A percentile compares a stretch with the other conserved stretches of the same genome.
phyloP scores from a whole-genome alignment of 2,113 vertebrate species.

The Pteropus alecto region DNA sequence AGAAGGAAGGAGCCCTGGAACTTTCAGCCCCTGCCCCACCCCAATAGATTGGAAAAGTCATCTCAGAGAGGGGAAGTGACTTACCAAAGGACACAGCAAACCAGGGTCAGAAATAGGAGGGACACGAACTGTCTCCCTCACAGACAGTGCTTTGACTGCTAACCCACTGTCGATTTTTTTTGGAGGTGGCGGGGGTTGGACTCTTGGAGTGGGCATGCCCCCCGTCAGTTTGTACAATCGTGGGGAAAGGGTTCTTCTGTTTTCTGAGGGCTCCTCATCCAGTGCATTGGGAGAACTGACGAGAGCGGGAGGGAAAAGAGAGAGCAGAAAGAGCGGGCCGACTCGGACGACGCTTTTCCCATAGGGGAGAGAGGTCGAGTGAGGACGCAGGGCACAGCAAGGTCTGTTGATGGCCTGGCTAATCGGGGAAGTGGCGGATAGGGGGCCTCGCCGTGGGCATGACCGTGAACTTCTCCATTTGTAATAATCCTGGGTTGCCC shows the following conservation, averaged over 20 bases:
- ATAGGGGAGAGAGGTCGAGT: background rate
- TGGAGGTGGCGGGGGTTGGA: fast-evolving
- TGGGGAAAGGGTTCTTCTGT: background rate
- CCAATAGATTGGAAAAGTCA: background rate
- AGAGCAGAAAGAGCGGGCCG: background rate
- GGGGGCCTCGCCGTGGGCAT: too few relatives aligned
- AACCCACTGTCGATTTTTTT: background rate
- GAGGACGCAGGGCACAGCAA: background rate
- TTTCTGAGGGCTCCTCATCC: background rate
- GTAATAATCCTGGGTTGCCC: fast-evolving
- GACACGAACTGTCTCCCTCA: fast-evolving
- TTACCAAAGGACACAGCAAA: background rate
- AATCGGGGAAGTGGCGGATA: background rate
- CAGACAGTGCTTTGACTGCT: fast-evolving
- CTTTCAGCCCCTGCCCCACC: background rate
- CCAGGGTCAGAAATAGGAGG: background rate
- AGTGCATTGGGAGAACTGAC: background rate
- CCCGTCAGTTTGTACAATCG: fast-evolving
- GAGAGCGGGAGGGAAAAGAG: too few relatives aligned
- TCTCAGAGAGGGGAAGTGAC: background rate
- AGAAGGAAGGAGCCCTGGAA: background rate
- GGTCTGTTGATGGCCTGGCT: background rate
- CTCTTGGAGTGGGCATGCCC: background rate
- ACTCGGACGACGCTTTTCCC: background rate
- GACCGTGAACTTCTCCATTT: background rate